phyloP scores from a whole-genome alignment of 2,113 vertebrate species.

The Eolophus roseicapilla region DNA sequence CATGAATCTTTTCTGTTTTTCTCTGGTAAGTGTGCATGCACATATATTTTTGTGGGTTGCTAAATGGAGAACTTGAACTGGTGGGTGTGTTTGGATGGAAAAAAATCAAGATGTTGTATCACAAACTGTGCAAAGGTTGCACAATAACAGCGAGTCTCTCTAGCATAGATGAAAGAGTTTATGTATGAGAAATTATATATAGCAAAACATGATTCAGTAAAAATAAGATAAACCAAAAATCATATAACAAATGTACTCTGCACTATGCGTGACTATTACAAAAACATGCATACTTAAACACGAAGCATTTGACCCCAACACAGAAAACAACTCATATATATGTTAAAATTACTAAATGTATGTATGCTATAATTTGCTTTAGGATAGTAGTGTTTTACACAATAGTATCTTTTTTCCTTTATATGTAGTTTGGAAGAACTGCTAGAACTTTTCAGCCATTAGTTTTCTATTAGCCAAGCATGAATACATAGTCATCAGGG shows the following conservation, averaged over 20 bases:
- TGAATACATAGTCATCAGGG: neutral
- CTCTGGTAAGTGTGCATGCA: slow-evolving; percentile 82
- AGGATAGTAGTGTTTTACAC: rapidly evolving
- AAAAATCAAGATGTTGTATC: neutral
- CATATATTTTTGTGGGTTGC: neutral
- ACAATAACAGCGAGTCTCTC: neutral
- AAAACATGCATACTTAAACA: neutral
- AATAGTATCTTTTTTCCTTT: neutral
- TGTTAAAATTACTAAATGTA: neutral
- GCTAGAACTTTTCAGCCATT: neutral
- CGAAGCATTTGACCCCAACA: neutral
- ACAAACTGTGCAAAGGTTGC: neutral
- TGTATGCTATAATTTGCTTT: neutral
- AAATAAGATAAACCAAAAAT: neutral
- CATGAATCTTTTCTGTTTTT: slow-evolving; percentile 97
- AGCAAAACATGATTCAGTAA: neutral
- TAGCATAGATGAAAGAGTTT: neutral
- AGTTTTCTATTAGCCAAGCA: neutral
- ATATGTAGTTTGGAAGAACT: neutral
- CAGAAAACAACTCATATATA: neutral
- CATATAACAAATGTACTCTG: neutral
- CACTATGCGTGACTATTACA: neutral
- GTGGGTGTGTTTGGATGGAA: neutral
- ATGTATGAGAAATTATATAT: neutral
- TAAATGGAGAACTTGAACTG: neutral